Conservation (phyloP, 1,140 invertebrate species). For the Thaumetopoea pityocampa region DNA sequence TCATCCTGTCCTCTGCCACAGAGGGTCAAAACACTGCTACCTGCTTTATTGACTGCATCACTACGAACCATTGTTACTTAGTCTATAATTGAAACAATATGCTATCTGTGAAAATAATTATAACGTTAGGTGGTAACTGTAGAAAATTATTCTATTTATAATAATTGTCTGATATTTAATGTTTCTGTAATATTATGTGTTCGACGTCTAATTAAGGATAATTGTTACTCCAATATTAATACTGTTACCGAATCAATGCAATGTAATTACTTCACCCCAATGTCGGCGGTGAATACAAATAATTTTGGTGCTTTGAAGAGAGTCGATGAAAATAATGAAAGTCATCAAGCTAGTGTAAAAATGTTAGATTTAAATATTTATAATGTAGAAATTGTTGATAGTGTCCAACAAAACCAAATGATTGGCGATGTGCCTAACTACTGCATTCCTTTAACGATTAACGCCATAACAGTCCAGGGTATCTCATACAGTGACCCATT, state of each 20-base stretch:
- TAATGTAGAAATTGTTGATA: slow-evolving; percentile 75
- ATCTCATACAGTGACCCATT: slow-evolving; percentile 78
- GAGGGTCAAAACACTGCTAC: slow-evolving; percentile 77
- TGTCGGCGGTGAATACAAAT: slow-evolving; percentile 76
- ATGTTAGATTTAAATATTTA: slow-evolving; percentile 77
- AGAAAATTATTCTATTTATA: slow-evolving; percentile 77
- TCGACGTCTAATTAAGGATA: slow-evolving; percentile 76
- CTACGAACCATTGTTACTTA: slow-evolving; percentile 77
- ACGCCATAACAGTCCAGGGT: slow-evolving; percentile 79
- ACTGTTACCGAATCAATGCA: slow-evolving; percentile 81
- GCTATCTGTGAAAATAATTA: slow-evolving; percentile 80
- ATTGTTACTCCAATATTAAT: slow-evolving; percentile 75
- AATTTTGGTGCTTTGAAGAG: slow-evolving; percentile 76
- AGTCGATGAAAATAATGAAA: slow-evolving; percentile 73
- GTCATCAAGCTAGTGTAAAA: slow-evolving; percentile 75
- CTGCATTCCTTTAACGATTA: slow-evolving; percentile 80
- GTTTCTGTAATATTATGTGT: slow-evolving; percentile 78
- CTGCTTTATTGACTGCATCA: slow-evolving; percentile 75
- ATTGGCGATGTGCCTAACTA: slow-evolving; percentile 77
- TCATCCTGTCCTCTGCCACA: slow-evolving; percentile 65
- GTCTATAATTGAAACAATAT: slow-evolving; percentile 79
- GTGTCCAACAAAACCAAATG: slow-evolving; percentile 77
- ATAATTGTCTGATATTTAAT: slow-evolving; percentile 81
- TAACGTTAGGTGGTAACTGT: slow-evolving; percentile 76
- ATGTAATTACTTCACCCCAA: slow-evolving; percentile 77